These are phyloP conservation scores for Mycalesis mineus DNA, from an alignment of 2,888 invertebrate genomes.

Conservation along the genomic window DNA sequence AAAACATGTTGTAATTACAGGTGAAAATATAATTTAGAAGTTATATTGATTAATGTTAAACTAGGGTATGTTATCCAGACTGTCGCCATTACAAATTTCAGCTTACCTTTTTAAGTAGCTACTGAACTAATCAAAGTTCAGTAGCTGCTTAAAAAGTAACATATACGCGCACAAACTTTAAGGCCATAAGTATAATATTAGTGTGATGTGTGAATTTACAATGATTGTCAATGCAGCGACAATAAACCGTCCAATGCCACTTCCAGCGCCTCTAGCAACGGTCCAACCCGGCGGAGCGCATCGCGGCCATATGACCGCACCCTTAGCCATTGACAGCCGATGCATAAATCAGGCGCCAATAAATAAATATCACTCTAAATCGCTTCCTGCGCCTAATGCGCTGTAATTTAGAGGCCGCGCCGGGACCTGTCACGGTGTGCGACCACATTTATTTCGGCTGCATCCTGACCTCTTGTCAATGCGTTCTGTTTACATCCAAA, in stretches of 20 bases:
- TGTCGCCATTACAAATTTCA: no score
- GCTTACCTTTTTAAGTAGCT: no score
- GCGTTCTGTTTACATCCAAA: not conserved
- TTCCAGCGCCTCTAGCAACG: constrained; percentile 24
- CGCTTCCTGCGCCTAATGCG: constrained; percentile 56
- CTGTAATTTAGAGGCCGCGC: constrained; percentile 31
- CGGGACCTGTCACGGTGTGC: constrained; percentile 24
- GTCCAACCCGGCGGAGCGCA: constrained; percentile 46
- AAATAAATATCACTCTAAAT: constrained; percentile 64
- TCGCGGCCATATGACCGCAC: constrained; percentile 60
- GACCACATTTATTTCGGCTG: constrained; percentile 12
- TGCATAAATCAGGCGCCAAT: constrained; percentile 73
- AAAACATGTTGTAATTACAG: no score
- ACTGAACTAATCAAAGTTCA: no score
- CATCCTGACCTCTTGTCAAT: not conserved
- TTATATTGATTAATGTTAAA: no score
- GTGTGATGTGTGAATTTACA: no score
- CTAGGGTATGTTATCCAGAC: no score
- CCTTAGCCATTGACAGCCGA: constrained; percentile 63
- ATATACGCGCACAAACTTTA: no score
- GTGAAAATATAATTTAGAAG: no score
- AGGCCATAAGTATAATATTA: no score
- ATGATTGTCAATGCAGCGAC: not conserved
- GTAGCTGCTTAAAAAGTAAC: no score
- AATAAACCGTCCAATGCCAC: constrained; percentile 13